Percentiles rank a stretch among this genome's conserved stretches.
phyloP scores from a whole-genome alignment of 2,113 vertebrate genomes.

The Phylloscopus whistleri region DNA sequence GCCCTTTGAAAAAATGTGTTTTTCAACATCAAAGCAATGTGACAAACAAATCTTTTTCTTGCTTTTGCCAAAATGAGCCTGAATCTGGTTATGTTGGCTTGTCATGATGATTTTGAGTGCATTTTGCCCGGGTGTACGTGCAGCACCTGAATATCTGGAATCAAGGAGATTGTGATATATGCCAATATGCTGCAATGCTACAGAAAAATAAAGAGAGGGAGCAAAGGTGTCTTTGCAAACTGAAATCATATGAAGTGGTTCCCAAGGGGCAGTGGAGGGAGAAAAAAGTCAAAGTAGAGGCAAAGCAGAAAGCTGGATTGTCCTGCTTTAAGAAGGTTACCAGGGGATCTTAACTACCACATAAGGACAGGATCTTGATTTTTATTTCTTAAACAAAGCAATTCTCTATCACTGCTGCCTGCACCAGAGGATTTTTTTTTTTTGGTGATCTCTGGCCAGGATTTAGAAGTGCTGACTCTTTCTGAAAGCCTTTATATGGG shows the following conservation, averaged over 20 bases:
- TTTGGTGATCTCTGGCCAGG: background rate
- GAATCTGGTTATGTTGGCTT: background rate
- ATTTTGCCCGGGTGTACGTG: background rate
- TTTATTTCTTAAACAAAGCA: background rate
- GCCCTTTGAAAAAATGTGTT: background rate
- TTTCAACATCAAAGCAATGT: background rate
- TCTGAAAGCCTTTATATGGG: background rate
- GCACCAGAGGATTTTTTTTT: background rate
- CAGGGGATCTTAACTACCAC: background rate
- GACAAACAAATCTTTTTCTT: background rate
- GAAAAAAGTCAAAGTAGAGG: background rate
- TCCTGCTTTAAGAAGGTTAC: background rate
- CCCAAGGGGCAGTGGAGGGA: background rate
- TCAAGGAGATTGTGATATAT: background rate
- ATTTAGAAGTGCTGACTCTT: background rate
- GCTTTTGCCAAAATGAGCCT: background rate
- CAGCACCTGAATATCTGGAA: background rate
- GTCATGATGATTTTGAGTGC: background rate
- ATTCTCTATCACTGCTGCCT: background rate
- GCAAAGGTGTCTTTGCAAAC: background rate
- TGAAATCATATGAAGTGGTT: background rate
- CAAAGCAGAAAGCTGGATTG: background rate
- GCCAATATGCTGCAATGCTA: background rate
- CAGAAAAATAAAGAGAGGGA: background rate
- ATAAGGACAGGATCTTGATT: background rate